phyloP scores from a whole-genome alignment of 2,113 vertebrate species.

The Solea solea region DNA sequence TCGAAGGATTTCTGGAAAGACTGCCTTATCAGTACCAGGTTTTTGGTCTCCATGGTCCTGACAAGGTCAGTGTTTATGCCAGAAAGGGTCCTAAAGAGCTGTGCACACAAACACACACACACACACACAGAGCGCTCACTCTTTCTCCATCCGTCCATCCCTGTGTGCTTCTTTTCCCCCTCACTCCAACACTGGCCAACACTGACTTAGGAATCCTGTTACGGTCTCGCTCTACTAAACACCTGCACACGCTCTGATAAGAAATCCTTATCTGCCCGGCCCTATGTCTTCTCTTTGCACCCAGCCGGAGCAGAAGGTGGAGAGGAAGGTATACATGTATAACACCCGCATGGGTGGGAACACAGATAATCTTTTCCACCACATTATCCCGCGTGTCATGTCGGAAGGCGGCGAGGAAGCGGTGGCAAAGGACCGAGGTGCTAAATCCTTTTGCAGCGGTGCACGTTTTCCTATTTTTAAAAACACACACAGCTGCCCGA shows the following conservation, averaged over 20 bases:
- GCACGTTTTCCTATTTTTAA: slow-evolving; percentile 42
- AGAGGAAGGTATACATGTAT: slow-evolving; percentile 15
- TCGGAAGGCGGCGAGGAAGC: slow-evolving; percentile 11
- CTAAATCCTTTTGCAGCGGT: slow-evolving; percentile 29
- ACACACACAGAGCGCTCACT: background rate
- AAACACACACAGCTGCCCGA: slow-evolving; percentile 32
- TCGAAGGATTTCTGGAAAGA: no score
- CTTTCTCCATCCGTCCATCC: slow-evolving; percentile 10
- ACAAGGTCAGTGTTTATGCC: no score
- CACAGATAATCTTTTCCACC: slow-evolving; percentile 49
- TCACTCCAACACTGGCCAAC: slow-evolving; percentile 28
- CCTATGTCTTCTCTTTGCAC: slow-evolving; percentile 41
- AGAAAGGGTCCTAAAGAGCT: no score
- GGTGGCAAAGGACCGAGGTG: background rate
- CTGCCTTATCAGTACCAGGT: no score
- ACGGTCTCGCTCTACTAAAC: slow-evolving; percentile 55
- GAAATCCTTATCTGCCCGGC: slow-evolving; percentile 60
- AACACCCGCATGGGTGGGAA: slow-evolving; percentile 23
- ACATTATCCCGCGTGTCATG: slow-evolving; percentile 12
- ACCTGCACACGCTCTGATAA: slow-evolving; percentile 73
- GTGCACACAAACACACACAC: background rate
- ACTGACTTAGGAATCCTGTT: slow-evolving; percentile 58
- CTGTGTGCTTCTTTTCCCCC: slow-evolving; percentile 9
- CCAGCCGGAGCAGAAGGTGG: slow-evolving; percentile 25
- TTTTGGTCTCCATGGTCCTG: no score